These are phyloP conservation scores for Drosophila colorata DNA, from an alignment of 2,888 invertebrate genomes.

Conservation along the genomic window DNA sequence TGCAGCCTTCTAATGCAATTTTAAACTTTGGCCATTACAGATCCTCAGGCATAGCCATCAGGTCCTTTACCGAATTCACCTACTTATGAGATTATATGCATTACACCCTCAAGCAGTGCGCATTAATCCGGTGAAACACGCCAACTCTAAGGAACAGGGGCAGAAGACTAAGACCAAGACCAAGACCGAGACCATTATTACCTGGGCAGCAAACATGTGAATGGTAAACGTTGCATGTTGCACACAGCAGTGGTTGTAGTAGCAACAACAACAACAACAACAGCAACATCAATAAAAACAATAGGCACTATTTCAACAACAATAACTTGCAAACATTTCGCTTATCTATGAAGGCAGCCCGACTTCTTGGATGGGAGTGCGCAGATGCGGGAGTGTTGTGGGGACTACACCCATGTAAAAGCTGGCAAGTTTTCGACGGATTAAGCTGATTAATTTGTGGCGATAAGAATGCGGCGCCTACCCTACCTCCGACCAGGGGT, in stretches of 20 bases:
- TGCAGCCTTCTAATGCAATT: conserved; percentile 69
- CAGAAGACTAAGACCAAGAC: conserved; percentile 18
- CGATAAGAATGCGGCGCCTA: conserved; percentile 76
- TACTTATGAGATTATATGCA: conserved; percentile 78
- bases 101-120: conserved; percentile 69
- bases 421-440: conserved; percentile 76
- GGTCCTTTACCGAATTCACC: conserved; percentile 57
- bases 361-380: conserved; percentile 41
- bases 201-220: conserved; percentile 69
- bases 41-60: conserved; percentile 32
- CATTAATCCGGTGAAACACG: conserved; percentile 73
- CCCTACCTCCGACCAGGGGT: conserved; percentile 10
- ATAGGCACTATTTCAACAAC: conserved; percentile 53
- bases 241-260: conserved; percentile 46
- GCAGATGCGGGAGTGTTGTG: conserved; percentile 4
- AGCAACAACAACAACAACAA: conserved; percentile 17
- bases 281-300: conserved; percentile 24
- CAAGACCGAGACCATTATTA: conserved; percentile 49
- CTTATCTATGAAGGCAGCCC: conserved; percentile 72
- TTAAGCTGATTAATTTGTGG: conserved; percentile 81
- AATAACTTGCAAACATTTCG: conserved; percentile 65
- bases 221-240: conserved; percentile 76
- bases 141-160: conserved; percentile 33
- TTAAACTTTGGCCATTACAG: conserved; percentile 63
- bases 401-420: conserved; percentile 58